Conservation (phyloP, 2,797 vertebrate genomes). For the Naso thynnoides region DNA sequence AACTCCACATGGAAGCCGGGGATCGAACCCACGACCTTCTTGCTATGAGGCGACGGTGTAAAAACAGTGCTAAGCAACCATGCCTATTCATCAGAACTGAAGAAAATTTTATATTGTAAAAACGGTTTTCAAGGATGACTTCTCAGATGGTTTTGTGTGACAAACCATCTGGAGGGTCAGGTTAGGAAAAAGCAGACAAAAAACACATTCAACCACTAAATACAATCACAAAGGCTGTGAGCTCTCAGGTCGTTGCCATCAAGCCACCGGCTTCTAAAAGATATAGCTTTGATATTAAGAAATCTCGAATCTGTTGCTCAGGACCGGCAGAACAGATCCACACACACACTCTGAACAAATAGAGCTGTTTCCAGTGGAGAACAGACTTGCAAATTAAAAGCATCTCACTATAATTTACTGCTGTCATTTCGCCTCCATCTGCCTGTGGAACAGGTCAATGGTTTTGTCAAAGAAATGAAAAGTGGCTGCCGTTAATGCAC, state of each 20-base stretch:
- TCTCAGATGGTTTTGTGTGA: neutral
- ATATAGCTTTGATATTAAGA: slow-evolving; percentile 22
- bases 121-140: neutral
- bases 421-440: slow-evolving; percentile 55
- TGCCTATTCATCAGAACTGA: too few species aligned
- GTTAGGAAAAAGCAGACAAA: neutral
- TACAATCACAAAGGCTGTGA: neutral
- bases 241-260: neutral
- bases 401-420: slow-evolving; percentile 52
- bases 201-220: slow-evolving; percentile 9
- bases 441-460: slow-evolving; percentile 58
- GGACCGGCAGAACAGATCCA: slow-evolving; percentile 1
- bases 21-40: too few species aligned
- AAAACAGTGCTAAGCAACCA: too few species aligned
- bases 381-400: slow-evolving; percentile 58
- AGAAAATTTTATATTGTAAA: too few species aligned
- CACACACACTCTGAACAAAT: neutral
- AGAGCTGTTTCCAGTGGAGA: slow-evolving; percentile 19
- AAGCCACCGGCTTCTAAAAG: neutral
- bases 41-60: too few species aligned
- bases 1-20: too few species aligned
- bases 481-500: slow-evolving; percentile 49
- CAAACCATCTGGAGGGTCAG: neutral
- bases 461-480: slow-evolving; percentile 58
- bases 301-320: slow-evolving; percentile 12